phyloP scores from a whole-genome alignment of 2,888 invertebrate species.

The Netelia inedita region DNA sequence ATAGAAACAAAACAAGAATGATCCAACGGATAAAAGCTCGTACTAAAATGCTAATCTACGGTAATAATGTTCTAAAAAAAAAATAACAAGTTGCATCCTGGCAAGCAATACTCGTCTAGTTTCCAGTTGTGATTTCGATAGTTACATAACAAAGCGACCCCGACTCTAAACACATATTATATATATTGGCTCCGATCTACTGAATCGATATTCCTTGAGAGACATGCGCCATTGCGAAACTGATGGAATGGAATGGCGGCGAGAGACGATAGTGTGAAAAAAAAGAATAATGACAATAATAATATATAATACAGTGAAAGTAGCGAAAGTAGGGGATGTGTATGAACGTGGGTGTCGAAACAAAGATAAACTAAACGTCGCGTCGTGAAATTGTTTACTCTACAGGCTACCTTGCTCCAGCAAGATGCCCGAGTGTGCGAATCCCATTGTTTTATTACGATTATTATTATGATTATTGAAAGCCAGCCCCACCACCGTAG shows the following conservation, averaged over 20 bases:
- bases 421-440: constrained; percentile 69
- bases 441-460: constrained; percentile 46
- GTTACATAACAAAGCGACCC: constrained; percentile 45
- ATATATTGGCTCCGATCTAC: constrained; percentile 45
- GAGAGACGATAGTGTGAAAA: constrained; percentile 63
- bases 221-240: constrained; percentile 67
- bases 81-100: not conserved
- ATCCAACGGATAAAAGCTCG: not conserved
- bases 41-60: constrained; percentile 3
- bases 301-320: constrained; percentile 43
- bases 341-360: constrained; percentile 16
- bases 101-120: constrained; percentile 15
- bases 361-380: not conserved
- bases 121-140: constrained; percentile 5
- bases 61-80: not conserved
- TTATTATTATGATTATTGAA: constrained; percentile 67
- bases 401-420: constrained; percentile 69
- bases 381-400: constrained; percentile 57
- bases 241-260: constrained; percentile 68
- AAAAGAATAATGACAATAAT: constrained; percentile 24
- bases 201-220: constrained; percentile 46
- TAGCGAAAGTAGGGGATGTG: constrained; percentile 38
- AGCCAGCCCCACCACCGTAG: constrained; percentile 80
- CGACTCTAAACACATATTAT: constrained; percentile 23
- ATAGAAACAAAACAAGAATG: constrained; percentile 6